Base-by-base conservation (phyloP, 2,113 vertebrate genomes). In the Tetrax tetrax region DNA sequence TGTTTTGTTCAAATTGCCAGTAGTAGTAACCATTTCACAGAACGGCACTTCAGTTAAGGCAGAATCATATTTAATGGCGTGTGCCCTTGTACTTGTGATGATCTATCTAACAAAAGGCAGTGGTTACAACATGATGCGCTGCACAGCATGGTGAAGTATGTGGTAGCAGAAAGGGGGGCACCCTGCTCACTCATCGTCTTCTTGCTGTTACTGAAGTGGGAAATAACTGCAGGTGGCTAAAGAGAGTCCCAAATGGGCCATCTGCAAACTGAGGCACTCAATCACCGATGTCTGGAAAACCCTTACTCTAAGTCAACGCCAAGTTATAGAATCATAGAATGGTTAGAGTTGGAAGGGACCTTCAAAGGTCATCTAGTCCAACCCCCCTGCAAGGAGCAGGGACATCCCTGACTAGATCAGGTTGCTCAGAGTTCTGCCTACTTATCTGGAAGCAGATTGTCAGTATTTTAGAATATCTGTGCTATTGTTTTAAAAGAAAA, bases 1-100 rank as follows among this genome's bases (percentile, higher is more conserved):
- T 79, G 25, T 89, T 80, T 78, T 89, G 72, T 54, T 76, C 89
- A 91, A 93, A 94, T 92, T 93, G 83, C 76, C 87, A 65, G 83
- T 83, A 79, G 45, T 21, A 48, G 76, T 11, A 45, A 37, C 76
- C 13, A 14, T 92, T 87, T 71, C 57, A 29, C 2, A 71, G 88
- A 48, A 57, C 69, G 77, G 31, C 57, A 72, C 83, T 64, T 91
- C 69, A 79, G 48, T 37, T 41, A 71, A 69, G 76, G 83, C 60
- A 90, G 68, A 90, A 61, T 76, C 87, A 0, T 6, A n/a, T 78
- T 96, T 92, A 66, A 75, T 92, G 65, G 22, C 6, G 2, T 53
- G 29, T 92, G 56, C 57, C 24, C 29, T 80, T 74, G 18, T 20
- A 6, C 35, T 74, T 56, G 14, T 35, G 82, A 7, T 57, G 74